A percentile compares a stretch with the other conserved stretches of the same genome.
Conservation (phyloP, 2,888 invertebrate genomes). For the Drosophila lutescens region DNA sequence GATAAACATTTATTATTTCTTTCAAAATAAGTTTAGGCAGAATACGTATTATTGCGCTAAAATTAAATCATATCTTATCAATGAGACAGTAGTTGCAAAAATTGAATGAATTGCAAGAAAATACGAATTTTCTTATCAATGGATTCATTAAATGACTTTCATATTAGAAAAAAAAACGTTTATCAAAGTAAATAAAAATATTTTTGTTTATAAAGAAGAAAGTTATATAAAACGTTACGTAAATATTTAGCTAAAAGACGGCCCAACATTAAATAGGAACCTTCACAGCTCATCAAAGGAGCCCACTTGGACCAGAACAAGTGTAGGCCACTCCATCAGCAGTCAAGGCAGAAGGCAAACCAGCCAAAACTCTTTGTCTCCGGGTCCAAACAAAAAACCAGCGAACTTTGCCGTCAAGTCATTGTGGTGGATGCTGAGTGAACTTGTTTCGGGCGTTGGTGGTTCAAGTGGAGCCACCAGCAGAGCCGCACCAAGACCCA, state of each 20-base stretch:
- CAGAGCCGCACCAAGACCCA: slow-evolving; percentile 44
- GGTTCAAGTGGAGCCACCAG: slow-evolving; percentile 29
- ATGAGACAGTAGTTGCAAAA: neutral
- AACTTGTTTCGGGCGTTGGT: slow-evolving; percentile 2
- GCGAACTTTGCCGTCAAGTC: slow-evolving; percentile 78
- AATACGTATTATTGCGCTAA: neutral
- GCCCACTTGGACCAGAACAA: slow-evolving; percentile 26
- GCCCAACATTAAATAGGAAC: neutral
- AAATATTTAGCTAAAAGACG: neutral
- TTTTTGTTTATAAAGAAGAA: neutral
- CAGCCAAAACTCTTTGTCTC: slow-evolving; percentile 46
- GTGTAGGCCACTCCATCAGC: slow-evolving; percentile 72
- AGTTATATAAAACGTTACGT: neutral
- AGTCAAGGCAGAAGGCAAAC: slow-evolving; percentile 27
- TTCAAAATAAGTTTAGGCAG: too few species aligned
- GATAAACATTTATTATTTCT: neutral
- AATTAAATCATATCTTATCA: slow-evolving; percentile 5
- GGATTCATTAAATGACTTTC: neutral
- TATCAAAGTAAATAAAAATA: too few species aligned
- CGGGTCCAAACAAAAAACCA: slow-evolving; percentile 48
- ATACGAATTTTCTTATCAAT: neutral
- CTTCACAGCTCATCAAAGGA: slow-evolving; percentile 11
- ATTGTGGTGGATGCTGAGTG: slow-evolving; percentile 56
- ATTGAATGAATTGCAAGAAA: slow-evolving; percentile 1
- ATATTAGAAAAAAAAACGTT: neutral